Evolutionary conservation across 2,797 vertebrate species (phyloP).

Genomic region (Poliocrania exsul): DNA sequence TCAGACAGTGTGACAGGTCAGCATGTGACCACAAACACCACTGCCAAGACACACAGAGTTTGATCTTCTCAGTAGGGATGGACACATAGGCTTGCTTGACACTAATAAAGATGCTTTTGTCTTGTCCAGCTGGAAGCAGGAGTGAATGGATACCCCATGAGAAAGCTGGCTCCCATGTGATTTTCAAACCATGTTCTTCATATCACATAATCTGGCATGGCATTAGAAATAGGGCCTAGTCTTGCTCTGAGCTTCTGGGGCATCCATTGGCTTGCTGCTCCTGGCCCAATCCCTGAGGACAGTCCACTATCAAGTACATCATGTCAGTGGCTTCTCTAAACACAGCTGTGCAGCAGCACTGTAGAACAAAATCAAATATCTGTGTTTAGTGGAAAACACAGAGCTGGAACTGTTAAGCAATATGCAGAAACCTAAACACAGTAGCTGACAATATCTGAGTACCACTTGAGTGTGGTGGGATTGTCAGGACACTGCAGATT

Average conservation of each 20-base stretch:
- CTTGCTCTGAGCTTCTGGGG: neutral
- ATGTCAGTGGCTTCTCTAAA: neutral
- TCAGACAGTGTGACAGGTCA: conserved; percentile 8
- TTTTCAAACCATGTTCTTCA: neutral
- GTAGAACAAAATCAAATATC: neutral
- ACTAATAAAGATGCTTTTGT: conserved; percentile 43
- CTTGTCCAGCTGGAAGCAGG: conserved; percentile 20
- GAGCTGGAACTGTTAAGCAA: neutral
- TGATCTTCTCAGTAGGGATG: neutral
- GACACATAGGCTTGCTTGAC: neutral
- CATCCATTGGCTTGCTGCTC: neutral
- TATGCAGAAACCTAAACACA: neutral
- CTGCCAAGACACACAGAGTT: neutral
- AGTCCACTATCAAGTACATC: too few relatives aligned
- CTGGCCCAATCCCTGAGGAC: neutral
- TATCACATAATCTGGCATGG: neutral
- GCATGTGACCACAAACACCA: conserved; percentile 26
- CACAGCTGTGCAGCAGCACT: neutral
- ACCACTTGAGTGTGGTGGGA: neutral
- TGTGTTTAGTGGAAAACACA: neutral
- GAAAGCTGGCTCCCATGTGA: conserved; percentile 21
- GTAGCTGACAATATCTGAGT: neutral
- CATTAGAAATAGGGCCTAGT: neutral
- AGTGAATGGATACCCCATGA: neutral
- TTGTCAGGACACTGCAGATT: neutral